phyloP scores from a whole-genome alignment of 2,113 vertebrate species.

The Petrocephalus microphthalmus region DNA sequence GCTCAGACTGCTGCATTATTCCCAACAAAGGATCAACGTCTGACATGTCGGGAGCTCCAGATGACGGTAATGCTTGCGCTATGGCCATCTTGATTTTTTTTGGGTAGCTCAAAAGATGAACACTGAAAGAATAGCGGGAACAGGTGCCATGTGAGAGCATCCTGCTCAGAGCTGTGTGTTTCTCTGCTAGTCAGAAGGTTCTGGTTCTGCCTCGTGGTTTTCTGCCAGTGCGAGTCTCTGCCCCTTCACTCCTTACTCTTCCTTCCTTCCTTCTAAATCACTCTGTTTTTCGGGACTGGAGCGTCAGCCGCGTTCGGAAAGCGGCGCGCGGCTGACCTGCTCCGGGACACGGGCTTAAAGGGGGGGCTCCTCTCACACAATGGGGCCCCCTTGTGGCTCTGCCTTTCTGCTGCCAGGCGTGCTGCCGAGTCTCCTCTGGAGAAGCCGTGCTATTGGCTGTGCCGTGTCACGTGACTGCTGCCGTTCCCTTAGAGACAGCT shows the following conservation, averaged over 20 bases:
- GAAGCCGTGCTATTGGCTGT: conserved; percentile 41
- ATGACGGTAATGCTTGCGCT: background rate
- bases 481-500: conserved; percentile 56
- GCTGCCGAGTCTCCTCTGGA: conserved; percentile 16
- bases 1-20: background rate
- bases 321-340: background rate
- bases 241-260: background rate
- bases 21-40: background rate
- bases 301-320: background rate
- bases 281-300: background rate
- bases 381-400: background rate
- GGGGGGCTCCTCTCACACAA: background rate
- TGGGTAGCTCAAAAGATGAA: background rate
- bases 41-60: background rate
- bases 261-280: background rate
- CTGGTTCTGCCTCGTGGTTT: background rate
- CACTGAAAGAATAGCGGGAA: background rate
- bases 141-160: background rate
- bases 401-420: background rate
- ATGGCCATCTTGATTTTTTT: background rate
- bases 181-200: background rate
- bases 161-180: background rate
- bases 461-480: conserved; percentile 39
- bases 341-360: background rate
- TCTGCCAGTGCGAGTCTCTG: background rate